phyloP scores from a whole-genome alignment of 1,140 invertebrate species.

The Aphaenogaster floridana region DNA sequence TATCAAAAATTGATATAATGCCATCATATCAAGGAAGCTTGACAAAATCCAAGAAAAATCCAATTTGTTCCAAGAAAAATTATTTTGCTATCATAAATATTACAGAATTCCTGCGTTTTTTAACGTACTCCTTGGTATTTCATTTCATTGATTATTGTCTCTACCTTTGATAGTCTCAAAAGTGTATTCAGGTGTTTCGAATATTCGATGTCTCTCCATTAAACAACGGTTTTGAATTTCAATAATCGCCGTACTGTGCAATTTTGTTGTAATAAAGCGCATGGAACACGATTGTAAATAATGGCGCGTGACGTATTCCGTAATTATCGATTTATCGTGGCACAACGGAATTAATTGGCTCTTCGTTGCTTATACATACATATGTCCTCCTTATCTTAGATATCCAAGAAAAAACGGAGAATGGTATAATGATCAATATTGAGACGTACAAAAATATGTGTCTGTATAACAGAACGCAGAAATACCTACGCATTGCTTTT shows the following conservation, averaged over 20 bases:
- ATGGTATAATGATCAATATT: not conserved
- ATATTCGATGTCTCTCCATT: not conserved
- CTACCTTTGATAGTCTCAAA: slow-evolving; percentile 36
- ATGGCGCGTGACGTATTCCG: slow-evolving; percentile 19
- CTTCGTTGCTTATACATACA: not conserved
- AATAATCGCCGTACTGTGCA: slow-evolving; percentile 29
- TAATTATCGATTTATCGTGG: slow-evolving; percentile 56
- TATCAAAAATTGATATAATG: not conserved
- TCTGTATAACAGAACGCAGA: not conserved
- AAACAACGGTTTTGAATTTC: slow-evolving; percentile 32
- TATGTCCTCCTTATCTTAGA: slow-evolving; percentile 18
- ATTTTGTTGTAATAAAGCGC: slow-evolving; percentile 42
- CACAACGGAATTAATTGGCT: slow-evolving; percentile 57
- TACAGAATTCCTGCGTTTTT: not conserved
- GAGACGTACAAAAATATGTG: not conserved
- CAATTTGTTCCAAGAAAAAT: not conserved
- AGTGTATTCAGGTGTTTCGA: slow-evolving; percentile 63
- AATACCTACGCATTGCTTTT: not conserved
- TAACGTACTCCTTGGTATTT: slow-evolving; percentile 12
- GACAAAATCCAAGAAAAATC: not conserved
- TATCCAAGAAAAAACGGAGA: slow-evolving; percentile 1
- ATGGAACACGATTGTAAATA: slow-evolving; percentile 45
- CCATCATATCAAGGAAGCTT: not conserved
- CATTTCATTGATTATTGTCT: slow-evolving; percentile 65
- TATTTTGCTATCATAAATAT: not conserved